These are phyloP conservation scores for Lepidocyrtinus sp. DNA, from an alignment of 2,888 invertebrate genomes.

Conservation along the genomic window DNA sequence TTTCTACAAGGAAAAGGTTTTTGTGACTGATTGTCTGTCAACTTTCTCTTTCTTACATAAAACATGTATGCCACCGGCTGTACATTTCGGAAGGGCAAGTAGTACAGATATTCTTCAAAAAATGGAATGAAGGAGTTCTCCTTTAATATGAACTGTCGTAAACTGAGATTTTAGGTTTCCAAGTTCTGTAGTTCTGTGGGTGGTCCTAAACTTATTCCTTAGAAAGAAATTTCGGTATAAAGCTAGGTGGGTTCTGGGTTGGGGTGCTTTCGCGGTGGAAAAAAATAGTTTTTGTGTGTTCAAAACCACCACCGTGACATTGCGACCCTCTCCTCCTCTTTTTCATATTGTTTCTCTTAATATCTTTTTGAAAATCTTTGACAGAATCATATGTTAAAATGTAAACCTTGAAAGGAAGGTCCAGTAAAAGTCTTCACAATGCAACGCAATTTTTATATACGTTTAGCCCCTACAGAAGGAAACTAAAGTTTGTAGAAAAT, in stretches of 20 bases:
- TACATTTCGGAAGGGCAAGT: not conserved
- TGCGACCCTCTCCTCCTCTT: slow-evolving; percentile 45
- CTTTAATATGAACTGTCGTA: not conserved
- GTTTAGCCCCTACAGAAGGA: too few relatives aligned
- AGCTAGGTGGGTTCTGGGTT: slow-evolving; percentile 10
- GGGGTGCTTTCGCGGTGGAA: slow-evolving; percentile 9
- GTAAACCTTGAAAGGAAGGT: not conserved
- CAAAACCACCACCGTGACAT: slow-evolving; percentile 3
- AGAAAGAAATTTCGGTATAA: not conserved
- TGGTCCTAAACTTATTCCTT: slow-evolving; percentile 25
- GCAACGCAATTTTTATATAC: too few relatives aligned
- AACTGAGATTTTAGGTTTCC: slow-evolving; percentile 52
- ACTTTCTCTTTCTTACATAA: slow-evolving; percentile 27
- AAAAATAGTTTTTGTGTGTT: not conserved
- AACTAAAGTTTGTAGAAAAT: not conserved
- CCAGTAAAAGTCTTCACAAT: too few relatives aligned
- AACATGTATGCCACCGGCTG: not conserved
- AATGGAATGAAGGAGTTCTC: not conserved
- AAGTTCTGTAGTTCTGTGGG: slow-evolving; percentile 27
- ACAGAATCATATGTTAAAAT: slow-evolving; percentile 54
- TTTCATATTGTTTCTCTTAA: slow-evolving; percentile 35
- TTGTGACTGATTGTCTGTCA: slow-evolving; percentile 59
- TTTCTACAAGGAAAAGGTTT: slow-evolving; percentile 14
- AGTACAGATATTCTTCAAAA: not conserved
- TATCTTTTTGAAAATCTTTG: slow-evolving; percentile 51